A percentile compares a stretch with the other conserved stretches of the same genome.
These are phyloP conservation scores for Pterocles gutturalis DNA, from an alignment of 2,113 vertebrate genomes.

Conservation along the genomic window DNA sequence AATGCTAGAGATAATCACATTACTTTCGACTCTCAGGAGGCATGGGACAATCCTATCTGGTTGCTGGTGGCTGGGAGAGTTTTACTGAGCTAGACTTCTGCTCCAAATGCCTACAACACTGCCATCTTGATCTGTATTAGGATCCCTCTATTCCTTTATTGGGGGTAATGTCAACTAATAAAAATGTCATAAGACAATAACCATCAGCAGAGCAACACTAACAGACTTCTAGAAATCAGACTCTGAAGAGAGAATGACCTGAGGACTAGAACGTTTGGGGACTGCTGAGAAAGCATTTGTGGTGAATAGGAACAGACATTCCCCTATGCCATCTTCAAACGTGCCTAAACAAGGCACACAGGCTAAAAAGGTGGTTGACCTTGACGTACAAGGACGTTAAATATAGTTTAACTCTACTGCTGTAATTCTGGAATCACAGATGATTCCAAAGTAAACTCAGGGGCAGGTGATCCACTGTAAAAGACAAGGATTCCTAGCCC, in stretches of 20 bases:
- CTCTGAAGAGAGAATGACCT: background rate
- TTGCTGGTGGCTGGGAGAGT: background rate
- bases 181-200: background rate
- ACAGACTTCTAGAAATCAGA: background rate
- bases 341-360: background rate
- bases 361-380: background rate
- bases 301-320: background rate
- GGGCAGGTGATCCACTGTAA: background rate
- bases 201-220: background rate
- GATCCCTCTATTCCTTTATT: background rate
- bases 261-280: background rate
- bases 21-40: background rate
- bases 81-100: background rate
- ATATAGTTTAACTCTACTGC: conserved; percentile 9
- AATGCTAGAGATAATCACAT: background rate
- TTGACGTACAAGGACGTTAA: background rate
- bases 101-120: background rate
- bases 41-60: background rate
- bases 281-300: background rate
- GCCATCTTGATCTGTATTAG: background rate
- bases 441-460: background rate
- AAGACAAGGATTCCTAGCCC: conserved; percentile 9
- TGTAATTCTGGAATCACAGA: background rate
- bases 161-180: background rate
- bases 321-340: background rate